Conservation (phyloP, 1,140 invertebrate genomes). For the Nasonia vitripennis region DNA sequence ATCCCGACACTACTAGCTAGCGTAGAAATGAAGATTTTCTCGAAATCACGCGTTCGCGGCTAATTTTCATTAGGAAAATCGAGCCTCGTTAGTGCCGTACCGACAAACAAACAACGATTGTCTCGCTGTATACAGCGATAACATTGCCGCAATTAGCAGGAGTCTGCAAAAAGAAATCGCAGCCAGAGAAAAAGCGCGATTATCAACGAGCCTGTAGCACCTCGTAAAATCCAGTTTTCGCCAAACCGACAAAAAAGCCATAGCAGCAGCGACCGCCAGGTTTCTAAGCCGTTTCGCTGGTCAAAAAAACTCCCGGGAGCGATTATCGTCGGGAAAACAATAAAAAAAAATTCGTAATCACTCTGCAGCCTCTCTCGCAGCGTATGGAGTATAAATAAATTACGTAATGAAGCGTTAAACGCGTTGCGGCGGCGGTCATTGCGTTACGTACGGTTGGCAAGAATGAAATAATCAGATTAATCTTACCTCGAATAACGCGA, state of each 20-base stretch:
- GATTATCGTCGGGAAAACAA: slow-evolving; percentile 7
- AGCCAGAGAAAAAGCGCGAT: background rate
- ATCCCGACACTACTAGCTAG: too few relatives aligned
- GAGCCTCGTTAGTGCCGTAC: background rate
- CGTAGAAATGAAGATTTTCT: too few relatives aligned
- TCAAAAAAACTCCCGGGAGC: background rate
- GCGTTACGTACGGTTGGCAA: background rate
- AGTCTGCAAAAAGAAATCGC: background rate
- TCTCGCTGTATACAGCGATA: background rate
- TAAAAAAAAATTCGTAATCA: slow-evolving; percentile 11
- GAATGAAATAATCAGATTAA: slow-evolving; percentile 46
- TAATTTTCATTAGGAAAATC: background rate
- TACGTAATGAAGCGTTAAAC: slow-evolving; percentile 21
- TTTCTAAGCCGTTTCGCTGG: background rate
- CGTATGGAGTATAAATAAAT: slow-evolving; percentile 22
- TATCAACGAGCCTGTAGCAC: background rate
- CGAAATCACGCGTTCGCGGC: too few relatives aligned
- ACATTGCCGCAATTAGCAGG: background rate
- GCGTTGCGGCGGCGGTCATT: background rate
- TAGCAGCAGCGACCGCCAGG: background rate
- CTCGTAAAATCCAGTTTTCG: slow-evolving; percentile 35
- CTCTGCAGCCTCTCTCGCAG: background rate
- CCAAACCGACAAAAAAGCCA: background rate
- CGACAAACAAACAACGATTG: background rate
- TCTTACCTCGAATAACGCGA: slow-evolving; percentile 41